These are phyloP conservation scores for Ciconia stormi DNA, from an alignment of 2,113 vertebrate genomes.

Conservation along the genomic window DNA sequence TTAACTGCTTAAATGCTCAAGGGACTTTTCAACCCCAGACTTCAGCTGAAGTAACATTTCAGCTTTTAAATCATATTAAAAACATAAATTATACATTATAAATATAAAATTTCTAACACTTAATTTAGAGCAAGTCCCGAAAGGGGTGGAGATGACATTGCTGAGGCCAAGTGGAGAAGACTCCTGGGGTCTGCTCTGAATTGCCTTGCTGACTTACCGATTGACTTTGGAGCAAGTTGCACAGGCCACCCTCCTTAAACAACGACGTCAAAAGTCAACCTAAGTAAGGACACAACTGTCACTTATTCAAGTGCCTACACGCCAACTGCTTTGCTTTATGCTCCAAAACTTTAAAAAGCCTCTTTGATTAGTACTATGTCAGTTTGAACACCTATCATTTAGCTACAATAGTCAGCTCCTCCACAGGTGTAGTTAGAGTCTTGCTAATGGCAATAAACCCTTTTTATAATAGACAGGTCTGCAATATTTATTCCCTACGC, in stretches of 20 bases:
- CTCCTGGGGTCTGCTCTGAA: constrained; percentile 6
- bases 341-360: background rate
- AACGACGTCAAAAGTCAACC: background rate
- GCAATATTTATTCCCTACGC: background rate
- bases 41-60: background rate
- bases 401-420: background rate
- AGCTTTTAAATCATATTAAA: constrained; percentile 38
- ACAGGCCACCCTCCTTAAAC: background rate
- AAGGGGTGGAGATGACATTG: background rate
- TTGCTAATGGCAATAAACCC: background rate
- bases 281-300: accelerated
- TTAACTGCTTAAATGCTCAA: constrained; percentile 7
- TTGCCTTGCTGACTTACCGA: background rate
- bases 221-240: background rate
- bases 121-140: background rate
- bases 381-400: background rate
- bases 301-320: background rate
- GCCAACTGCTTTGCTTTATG: background rate
- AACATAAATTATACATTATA: constrained; percentile 14
- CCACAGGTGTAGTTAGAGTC: too few species aligned
- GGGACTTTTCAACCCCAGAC: background rate
- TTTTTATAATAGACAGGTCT: background rate
- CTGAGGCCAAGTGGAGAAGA: background rate
- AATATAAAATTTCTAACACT: background rate
- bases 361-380: background rate